Percentiles rank a stretch among this genome's conserved stretches.
These are phyloP conservation scores for Bombus fervidus DNA, from an alignment of 1,140 invertebrate genomes.

Conservation along the genomic window DNA sequence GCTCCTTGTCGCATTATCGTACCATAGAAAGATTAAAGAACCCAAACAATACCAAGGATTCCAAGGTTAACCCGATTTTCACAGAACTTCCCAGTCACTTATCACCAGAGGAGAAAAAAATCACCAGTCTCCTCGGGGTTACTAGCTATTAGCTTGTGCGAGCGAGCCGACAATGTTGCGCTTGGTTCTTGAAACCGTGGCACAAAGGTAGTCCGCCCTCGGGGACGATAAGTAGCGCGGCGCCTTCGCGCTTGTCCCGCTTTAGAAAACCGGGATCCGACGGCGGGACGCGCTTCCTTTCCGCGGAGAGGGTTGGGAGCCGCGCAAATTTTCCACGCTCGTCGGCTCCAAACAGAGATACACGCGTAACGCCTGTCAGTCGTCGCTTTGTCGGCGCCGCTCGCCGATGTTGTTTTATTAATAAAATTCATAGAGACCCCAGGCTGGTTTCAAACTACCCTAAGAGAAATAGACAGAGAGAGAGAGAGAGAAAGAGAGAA, in stretches of 20 bases:
- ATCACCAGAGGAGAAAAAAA: neutral
- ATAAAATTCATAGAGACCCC: constrained; percentile 68
- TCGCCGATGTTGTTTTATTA: constrained; percentile 68
- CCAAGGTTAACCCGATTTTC: too few relatives aligned
- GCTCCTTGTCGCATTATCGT: too few relatives aligned
- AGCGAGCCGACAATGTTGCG: constrained; percentile 36
- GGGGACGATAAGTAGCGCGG: constrained; percentile 42
- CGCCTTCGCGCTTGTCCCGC: constrained; percentile 49
- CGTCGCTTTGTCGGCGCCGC: constrained; percentile 56
- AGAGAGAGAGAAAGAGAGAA: too few relatives aligned
- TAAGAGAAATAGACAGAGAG: neutral
- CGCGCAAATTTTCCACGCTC: constrained; percentile 62
- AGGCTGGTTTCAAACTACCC: constrained; percentile 40
- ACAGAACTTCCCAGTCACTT: neutral
- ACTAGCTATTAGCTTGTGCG: constrained; percentile 12
- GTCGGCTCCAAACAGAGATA: constrained; percentile 50
- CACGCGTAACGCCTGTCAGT: constrained; percentile 57
- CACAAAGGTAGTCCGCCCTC: constrained; percentile 3
- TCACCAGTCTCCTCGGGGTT: neutral
- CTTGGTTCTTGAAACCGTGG: constrained; percentile 25
- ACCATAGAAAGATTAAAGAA: too few relatives aligned
- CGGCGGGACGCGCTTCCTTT: constrained; percentile 50
- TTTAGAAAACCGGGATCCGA: constrained; percentile 60
- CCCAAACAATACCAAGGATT: too few relatives aligned
- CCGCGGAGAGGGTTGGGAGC: constrained; percentile 17